These are phyloP conservation scores for Xiphydria camelus DNA, from an alignment of 2,888 invertebrate species.

Conservation along the genomic window DNA sequence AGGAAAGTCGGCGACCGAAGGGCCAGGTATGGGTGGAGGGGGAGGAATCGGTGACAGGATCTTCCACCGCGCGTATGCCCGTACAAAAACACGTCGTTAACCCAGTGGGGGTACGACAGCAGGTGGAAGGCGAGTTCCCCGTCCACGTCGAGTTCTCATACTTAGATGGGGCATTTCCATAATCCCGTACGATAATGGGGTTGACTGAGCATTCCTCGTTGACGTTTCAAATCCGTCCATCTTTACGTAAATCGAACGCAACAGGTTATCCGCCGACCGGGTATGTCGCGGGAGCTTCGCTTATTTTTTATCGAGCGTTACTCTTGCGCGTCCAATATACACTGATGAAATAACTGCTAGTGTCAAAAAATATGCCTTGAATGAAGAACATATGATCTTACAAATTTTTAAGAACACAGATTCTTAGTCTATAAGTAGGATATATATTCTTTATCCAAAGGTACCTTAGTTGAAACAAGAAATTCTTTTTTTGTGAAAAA, in stretches of 20 bases:
- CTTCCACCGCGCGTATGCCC: constrained; percentile 12
- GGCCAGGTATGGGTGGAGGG: constrained; percentile 1
- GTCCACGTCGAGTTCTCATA: background rate
- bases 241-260: background rate
- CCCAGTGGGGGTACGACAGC: constrained; percentile 7
- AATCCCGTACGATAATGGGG: background rate
- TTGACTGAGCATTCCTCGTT: background rate
- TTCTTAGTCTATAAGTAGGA: too few species aligned
- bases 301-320: too few species aligned
- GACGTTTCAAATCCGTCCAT: background rate
- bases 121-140: background rate
- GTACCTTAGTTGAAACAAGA: too few species aligned
- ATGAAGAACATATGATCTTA: too few species aligned
- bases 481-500: too few species aligned
- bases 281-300: too few species aligned
- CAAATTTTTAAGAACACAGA: too few species aligned
- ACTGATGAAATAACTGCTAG: too few species aligned
- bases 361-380: too few species aligned
- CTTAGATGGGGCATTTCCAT: constrained; percentile 2
- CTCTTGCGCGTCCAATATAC: too few species aligned
- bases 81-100: constrained; percentile 16
- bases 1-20: background rate
- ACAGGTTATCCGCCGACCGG: too few species aligned
- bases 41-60: constrained; percentile 12
- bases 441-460: too few species aligned